Conservation (phyloP, 2,113 vertebrate species). For the Sapajus apella region DNA sequence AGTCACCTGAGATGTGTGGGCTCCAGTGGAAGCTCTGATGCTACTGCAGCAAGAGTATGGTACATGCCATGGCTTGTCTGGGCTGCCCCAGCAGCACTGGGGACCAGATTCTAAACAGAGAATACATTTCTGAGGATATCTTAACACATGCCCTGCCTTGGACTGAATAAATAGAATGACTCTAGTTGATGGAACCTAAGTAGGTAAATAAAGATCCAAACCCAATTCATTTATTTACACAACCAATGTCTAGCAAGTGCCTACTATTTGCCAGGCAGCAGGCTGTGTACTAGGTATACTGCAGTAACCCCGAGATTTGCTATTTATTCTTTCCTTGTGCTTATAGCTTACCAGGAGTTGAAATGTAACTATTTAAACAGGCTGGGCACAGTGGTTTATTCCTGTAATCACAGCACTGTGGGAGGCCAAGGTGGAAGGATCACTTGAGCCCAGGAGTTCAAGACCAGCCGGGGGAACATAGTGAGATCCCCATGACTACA, state of each 20-base stretch:
- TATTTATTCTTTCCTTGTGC: background rate
- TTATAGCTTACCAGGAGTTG: background rate
- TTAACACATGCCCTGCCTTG: background rate
- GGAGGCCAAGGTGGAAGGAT: too few species aligned
- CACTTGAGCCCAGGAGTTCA: too few species aligned
- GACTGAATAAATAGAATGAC: too few species aligned
- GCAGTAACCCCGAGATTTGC: too few species aligned
- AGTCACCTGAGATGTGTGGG: background rate
- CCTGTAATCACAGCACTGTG: too few species aligned
- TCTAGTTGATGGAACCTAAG: rapidly evolving
- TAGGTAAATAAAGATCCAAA: background rate
- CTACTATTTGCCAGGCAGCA: background rate
- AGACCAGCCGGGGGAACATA: too few species aligned
- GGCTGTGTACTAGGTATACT: background rate
- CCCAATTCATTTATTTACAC: too few species aligned
- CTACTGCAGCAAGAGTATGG: background rate
- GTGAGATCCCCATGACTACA: too few species aligned
- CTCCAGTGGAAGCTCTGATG: background rate
- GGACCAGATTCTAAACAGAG: background rate
- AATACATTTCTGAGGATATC: background rate
- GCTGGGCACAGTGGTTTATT: too few species aligned
- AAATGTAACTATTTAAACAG: background rate
- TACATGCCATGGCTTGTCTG: background rate
- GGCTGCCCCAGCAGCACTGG: rapidly evolving
- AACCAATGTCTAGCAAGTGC: too few species aligned